Percentiles rank a stretch among this genome's conserved stretches.
phyloP scores from a whole-genome alignment of 1,140 invertebrate species.

The Holotrichia oblita region DNA sequence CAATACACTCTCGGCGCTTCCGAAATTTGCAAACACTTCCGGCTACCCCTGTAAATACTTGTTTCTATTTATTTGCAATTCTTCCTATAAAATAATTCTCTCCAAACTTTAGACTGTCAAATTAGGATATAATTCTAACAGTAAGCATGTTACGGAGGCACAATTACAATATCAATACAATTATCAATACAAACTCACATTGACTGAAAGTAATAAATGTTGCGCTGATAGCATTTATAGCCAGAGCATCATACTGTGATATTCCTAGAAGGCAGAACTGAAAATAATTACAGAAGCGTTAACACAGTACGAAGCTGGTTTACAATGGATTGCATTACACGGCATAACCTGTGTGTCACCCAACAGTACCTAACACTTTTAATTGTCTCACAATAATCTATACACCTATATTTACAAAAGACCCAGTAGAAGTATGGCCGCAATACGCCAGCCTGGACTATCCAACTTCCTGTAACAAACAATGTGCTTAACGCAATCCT shows the following conservation, averaged over 20 bases:
- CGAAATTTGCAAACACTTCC: too few species aligned
- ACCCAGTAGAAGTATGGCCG: neutral
- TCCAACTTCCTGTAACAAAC: conserved; percentile 40
- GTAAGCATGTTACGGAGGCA: too few species aligned
- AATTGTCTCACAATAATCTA: conserved; percentile 26
- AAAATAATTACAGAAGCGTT: conserved; percentile 41
- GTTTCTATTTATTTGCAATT: too few species aligned
- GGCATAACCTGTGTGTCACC: neutral
- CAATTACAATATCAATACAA: too few species aligned
- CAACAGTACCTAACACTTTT: conserved; percentile 36
- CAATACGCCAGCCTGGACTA: neutral
- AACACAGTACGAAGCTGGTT: neutral
- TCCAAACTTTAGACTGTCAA: too few species aligned
- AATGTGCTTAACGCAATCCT: conserved; percentile 6
- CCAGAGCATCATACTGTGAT: neutral
- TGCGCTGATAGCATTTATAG: neutral
- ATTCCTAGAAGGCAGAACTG: conserved; percentile 14
- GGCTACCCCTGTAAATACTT: too few species aligned
- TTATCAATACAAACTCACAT: neutral
- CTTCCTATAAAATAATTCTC: too few species aligned
- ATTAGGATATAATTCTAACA: too few species aligned
- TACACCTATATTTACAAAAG: conserved; percentile 20
- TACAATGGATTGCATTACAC: conserved; percentile 29
- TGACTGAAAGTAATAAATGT: conserved; percentile 18
- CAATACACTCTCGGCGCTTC: too few species aligned